Base-by-base conservation (phyloP, 2,797 vertebrate genomes). In the Smutsia gigantea region DNA sequence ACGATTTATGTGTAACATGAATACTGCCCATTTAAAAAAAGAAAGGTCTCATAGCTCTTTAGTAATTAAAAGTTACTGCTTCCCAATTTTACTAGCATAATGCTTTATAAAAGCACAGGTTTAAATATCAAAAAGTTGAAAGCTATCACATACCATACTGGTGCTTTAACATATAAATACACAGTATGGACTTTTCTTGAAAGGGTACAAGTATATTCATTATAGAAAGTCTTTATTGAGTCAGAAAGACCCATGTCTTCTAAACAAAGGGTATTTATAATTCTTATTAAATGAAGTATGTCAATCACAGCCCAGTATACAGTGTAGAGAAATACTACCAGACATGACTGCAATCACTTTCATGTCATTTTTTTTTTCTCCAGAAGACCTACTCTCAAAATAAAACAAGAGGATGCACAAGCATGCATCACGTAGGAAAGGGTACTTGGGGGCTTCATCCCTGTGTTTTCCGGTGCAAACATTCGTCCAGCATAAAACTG, bases 1-100 rank as follows among this genome's bases (percentile, higher is more conserved):
- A 53, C 57, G 96, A 97, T 97, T 97, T 97, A 97, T 95, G 4
- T 97, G 96, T 97, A 98, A 98, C 97, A 77, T 96, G 93, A 98
- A 97, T 81, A 96, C 83, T 96, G 17, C 49, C 90, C 39, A n/a
- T 77, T 94, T 55, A 97, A 61, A 77, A 72, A 92, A 97, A 51
- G 72, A 95, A 98, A 94, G 27, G n/a, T 42, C 21, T 92, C 71
- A 93, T 21, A 87, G 57, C 13, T 34, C 69, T 87, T 61, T 77
- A 88, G 53, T 98, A 97, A 98, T 97, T 92, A 97, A 97, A 98
- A 97, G 55, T 95, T 93, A 97, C 94, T 90, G 86, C 19, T 97
- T 96, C 92, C 37, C 8, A 97, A 51, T 68, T 95, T 95, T 94
- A 96, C 82, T 69, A 95, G n/a, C 15, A 78, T 61, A 93, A 75